Percentiles rank a stretch among this genome's conserved stretches.
Conservation (phyloP, 2,888 invertebrate genomes). For the Lysandra bellargus region DNA sequence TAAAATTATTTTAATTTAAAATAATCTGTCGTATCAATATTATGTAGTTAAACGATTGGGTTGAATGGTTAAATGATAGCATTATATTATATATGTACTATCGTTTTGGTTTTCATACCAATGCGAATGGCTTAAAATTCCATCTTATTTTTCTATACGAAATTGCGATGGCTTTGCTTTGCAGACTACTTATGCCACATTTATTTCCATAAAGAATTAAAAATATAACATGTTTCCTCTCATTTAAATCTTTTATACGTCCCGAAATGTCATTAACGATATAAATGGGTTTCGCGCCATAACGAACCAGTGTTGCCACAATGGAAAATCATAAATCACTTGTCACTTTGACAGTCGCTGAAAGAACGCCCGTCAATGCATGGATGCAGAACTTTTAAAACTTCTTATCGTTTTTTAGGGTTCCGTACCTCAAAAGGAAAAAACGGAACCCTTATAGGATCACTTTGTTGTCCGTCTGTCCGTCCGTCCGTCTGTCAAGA, state of each 20-base stretch:
- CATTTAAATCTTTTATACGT: conserved; percentile 56
- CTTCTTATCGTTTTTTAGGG: conserved; percentile 60
- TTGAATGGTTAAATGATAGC: no score
- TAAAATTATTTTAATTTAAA: no score
- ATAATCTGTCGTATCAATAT: no score
- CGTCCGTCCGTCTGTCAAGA: no score
- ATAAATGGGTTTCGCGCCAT: conserved; percentile 76
- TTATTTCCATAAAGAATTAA: conserved; percentile 2
- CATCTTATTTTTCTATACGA: background rate
- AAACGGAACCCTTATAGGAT: no score
- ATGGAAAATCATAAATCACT: conserved; percentile 75
- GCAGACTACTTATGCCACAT: background rate
- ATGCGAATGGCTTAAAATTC: background rate
- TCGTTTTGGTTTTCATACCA: no score
- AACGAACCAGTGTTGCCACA: conserved; percentile 71
- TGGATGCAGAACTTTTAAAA: conserved; percentile 73
- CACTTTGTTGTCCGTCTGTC: no score
- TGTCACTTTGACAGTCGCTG: conserved; percentile 75
- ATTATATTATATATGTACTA: no score
- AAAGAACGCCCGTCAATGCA: conserved; percentile 75
- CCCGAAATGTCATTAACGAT: conserved; percentile 72
- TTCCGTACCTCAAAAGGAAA: no score
- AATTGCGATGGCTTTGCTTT: background rate
- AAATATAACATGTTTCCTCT: conserved; percentile 13
- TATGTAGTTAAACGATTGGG: no score